phyloP scores from a whole-genome alignment of 92 coral and sea anemone genomes.

The Heliopora coerulea region DNA sequence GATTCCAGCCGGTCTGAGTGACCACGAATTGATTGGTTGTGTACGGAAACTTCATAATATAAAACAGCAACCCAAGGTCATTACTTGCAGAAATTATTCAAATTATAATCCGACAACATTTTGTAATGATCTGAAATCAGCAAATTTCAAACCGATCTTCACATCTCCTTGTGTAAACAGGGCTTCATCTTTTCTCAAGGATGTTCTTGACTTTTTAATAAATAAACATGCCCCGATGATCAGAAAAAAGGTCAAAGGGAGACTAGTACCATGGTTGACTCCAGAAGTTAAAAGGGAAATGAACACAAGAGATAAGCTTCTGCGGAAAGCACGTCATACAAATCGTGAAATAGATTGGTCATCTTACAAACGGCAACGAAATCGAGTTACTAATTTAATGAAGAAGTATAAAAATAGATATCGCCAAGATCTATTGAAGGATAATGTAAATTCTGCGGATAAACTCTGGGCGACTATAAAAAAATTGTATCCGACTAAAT shows the following conservation, averaged over 20 bases:
- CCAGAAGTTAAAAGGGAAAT: constrained; percentile 15
- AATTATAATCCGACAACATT: constrained; percentile 38
- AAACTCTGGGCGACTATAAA: constrained; percentile 15
- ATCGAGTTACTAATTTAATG: constrained; percentile 21
- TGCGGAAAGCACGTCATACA: constrained; percentile 32
- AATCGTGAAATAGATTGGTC: constrained; percentile 39
- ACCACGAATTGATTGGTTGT: constrained; percentile 55
- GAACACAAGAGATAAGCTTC: constrained; percentile 21
- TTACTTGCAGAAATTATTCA: constrained; percentile 46
- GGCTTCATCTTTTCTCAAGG: not conserved
- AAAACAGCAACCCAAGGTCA: constrained; percentile 39
- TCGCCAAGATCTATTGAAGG: constrained; percentile 29
- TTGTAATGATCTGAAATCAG: constrained; percentile 42
- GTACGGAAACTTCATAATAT: constrained; percentile 49
- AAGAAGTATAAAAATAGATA: constrained; percentile 32
- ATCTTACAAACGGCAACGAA: constrained; percentile 28
- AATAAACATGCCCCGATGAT: constrained; percentile 24
- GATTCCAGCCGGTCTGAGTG: constrained; percentile 58
- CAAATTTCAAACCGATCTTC: constrained; percentile 25
- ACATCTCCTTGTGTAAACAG: constrained; percentile 25
- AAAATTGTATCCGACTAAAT: constrained; percentile 16
- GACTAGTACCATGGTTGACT: constrained; percentile 18
- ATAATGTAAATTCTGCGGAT: constrained; percentile 3
- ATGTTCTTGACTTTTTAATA: not conserved
- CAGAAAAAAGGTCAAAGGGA: constrained; percentile 10